A percentile compares a stretch with the other conserved stretches of the same genome.
phyloP scores from a whole-genome alignment of 2,888 invertebrate species.

The Erebia aethiops region DNA sequence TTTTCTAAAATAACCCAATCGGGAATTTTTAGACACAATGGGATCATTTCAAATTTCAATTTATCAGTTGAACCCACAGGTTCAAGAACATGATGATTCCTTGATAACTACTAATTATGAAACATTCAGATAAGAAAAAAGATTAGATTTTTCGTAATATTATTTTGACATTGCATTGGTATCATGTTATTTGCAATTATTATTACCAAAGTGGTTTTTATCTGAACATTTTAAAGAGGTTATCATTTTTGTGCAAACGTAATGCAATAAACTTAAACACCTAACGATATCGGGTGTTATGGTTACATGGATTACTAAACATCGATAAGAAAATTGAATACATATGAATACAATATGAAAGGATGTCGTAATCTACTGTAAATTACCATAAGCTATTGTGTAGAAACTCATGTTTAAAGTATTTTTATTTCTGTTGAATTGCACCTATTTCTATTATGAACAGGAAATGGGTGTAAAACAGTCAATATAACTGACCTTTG shows the following conservation, averaged over 20 bases:
- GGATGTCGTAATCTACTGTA: slow-evolving; percentile 11
- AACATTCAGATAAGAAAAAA: not conserved
- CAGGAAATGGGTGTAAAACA: slow-evolving; percentile 27
- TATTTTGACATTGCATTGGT: slow-evolving; percentile 18
- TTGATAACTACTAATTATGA: not conserved
- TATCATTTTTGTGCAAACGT: slow-evolving; percentile 27
- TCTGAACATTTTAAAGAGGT: slow-evolving; percentile 22
- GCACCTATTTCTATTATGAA: slow-evolving; percentile 14
- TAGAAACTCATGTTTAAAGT: slow-evolving; percentile 17
- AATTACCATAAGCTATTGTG: slow-evolving; percentile 21
- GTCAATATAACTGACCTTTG: slow-evolving; percentile 87
- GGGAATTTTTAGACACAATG: not conserved
- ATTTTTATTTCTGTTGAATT: slow-evolving; percentile 18
- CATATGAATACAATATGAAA: slow-evolving; percentile 13
- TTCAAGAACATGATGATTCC: slow-evolving; percentile 2
- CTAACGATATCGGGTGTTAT: slow-evolving; percentile 48
- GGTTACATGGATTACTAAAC: slow-evolving; percentile 36
- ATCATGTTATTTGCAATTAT: slow-evolving; percentile 23
- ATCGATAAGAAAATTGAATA: slow-evolving; percentile 27
- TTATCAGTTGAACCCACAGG: not conserved
- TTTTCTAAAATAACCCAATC: not conserved
- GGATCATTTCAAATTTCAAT: not conserved
- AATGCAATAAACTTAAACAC: slow-evolving; percentile 26
- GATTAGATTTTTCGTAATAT: slow-evolving; percentile 8
- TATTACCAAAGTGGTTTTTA: slow-evolving; percentile 21